phyloP scores from a whole-genome alignment of 2,888 invertebrate genomes.

The Brassicogethes aeneus region DNA sequence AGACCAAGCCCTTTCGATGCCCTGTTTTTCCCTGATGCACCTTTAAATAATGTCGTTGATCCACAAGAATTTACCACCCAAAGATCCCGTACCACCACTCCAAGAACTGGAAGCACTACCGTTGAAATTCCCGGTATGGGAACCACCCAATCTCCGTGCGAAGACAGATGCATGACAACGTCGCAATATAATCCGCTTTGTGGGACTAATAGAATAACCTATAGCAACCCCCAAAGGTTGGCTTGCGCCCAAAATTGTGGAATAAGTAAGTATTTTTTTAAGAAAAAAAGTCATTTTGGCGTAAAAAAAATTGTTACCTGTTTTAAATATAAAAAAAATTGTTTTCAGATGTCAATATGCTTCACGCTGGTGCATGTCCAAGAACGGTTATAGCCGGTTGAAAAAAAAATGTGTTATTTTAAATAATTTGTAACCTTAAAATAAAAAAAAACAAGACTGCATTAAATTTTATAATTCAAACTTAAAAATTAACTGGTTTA shows the following conservation, averaged over 20 bases:
- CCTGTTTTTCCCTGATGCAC: no score
- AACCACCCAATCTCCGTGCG: conserved; percentile 28
- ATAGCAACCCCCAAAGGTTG: conserved; percentile 26
- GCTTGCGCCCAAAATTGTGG: conserved; percentile 32
- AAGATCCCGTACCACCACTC: conserved; percentile 3
- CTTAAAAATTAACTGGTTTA: no score
- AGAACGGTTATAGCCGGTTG: neutral
- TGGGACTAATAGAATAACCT: conserved; percentile 31
- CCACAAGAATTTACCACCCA: neutral
- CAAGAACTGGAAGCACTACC: conserved; percentile 12
- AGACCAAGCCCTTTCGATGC: no score
- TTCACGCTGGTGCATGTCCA: neutral
- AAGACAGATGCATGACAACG: conserved; percentile 28
- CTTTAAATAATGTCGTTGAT: neutral
- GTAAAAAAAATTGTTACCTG: neutral
- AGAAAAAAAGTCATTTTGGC: neutral
- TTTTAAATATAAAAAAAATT: no score
- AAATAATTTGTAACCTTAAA: no score
- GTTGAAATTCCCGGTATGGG: conserved; percentile 27
- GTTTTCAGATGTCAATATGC: neutral
- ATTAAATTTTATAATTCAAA: no score
- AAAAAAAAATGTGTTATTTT: neutral
- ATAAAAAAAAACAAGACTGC: no score
- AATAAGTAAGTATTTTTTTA: conserved; percentile 26
- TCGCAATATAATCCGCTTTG: conserved; percentile 34